Evolutionary conservation across 1,140 invertebrate genomes (phyloP).

Genomic region (Eufriesea mexicana): DNA sequence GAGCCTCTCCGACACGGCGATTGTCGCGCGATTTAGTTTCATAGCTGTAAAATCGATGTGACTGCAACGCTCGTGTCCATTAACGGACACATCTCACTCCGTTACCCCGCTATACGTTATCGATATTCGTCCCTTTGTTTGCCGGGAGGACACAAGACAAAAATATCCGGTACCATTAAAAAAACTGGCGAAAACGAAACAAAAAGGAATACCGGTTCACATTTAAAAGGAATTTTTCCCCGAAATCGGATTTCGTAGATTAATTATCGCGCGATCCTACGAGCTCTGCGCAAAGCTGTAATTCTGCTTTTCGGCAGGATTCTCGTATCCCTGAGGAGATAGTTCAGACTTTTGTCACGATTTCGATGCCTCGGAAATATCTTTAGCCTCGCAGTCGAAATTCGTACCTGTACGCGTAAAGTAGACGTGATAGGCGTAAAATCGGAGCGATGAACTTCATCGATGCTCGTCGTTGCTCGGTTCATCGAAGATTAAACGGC

Average conservation of each 20-base stretch:
- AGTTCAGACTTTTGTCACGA: neutral
- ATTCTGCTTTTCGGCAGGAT: neutral
- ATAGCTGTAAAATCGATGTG: conserved; percentile 5
- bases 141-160: neutral
- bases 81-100: conserved; percentile 19
- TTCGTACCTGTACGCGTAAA: neutral
- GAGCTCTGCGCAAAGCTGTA: neutral
- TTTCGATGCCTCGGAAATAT: neutral
- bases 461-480: too few species aligned
- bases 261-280: neutral
- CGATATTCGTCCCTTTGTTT: conserved; percentile 31
- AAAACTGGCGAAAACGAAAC: neutral
- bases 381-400: neutral
- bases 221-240: neutral
- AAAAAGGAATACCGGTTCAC: neutral
- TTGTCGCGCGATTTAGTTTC: conserved; percentile 32
- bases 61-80: conserved; percentile 20
- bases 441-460: too few species aligned
- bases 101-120: neutral
- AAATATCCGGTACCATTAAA: conserved; percentile 11
- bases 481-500: too few species aligned
- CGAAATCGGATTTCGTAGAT: neutral
- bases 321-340: neutral
- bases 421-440: too few species aligned
- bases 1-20: conserved; percentile 9